Conservation (phyloP, 2,797 vertebrate species). For the Galagoides demidoff region DNA sequence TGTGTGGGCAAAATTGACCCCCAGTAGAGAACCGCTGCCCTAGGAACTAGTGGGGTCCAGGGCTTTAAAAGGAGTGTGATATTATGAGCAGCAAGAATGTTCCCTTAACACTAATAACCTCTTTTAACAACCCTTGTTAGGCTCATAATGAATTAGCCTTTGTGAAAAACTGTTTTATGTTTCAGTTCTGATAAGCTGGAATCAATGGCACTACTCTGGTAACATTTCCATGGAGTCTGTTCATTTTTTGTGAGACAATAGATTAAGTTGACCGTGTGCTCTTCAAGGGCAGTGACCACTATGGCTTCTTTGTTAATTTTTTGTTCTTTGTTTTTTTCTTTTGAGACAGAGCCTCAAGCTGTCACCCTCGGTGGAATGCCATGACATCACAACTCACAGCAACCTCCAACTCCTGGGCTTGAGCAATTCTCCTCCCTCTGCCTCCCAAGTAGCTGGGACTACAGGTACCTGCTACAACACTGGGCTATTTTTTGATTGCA, state of each 20-base stretch:
- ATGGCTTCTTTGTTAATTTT: constrained; percentile 27
- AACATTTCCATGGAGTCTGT: background rate
- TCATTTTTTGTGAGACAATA: constrained; percentile 42
- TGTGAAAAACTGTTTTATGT: constrained; percentile 11
- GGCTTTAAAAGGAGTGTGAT: background rate
- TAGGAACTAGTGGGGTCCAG: background rate
- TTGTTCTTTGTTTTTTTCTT: no score
- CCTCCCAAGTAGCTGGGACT: no score
- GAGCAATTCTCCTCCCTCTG: no score
- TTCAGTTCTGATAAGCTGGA: constrained; percentile 35
- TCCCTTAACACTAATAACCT: background rate
- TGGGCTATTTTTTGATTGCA: no score
- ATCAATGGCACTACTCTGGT: background rate
- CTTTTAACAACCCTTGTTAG: background rate
- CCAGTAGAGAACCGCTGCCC: background rate
- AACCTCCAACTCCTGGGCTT: no score
- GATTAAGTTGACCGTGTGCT: background rate
- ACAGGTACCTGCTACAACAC: no score
- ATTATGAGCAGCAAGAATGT: background rate
- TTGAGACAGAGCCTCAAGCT: no score
- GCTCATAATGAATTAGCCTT: background rate
- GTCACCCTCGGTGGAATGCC: no score
- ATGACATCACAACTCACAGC: no score
- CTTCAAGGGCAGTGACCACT: constrained; percentile 25
- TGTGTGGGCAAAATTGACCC: background rate